phyloP scores from a whole-genome alignment of 2,888 invertebrate species.

The Ormyrus nitidulus region DNA sequence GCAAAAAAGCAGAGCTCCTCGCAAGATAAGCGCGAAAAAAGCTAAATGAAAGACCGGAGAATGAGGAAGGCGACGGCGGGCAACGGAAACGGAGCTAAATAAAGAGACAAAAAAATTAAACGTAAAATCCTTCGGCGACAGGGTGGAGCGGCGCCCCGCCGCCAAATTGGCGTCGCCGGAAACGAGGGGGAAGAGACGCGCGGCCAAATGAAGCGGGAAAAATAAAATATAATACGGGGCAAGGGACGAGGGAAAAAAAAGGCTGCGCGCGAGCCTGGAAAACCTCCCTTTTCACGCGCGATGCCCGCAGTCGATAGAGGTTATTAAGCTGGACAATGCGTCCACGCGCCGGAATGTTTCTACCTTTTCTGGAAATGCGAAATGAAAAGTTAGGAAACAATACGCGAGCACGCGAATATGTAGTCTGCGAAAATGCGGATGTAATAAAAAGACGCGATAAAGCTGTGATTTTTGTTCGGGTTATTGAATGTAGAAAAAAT shows the following conservation, averaged over 20 bases:
- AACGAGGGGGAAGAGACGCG: not conserved
- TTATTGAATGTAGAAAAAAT: too few species aligned
- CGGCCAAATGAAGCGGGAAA: conserved; percentile 21
- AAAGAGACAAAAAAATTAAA: conserved; percentile 13
- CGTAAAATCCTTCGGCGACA: conserved; percentile 20
- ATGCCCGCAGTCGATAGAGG: not conserved
- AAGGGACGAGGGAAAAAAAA: not conserved
- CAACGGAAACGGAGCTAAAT: not conserved
- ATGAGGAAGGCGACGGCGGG: not conserved
- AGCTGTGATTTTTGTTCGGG: too few species aligned
- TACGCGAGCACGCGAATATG: too few species aligned
- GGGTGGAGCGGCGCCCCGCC: not conserved
- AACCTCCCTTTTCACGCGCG: not conserved
- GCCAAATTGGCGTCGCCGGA: conserved; percentile 47
- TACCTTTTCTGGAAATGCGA: too few species aligned
- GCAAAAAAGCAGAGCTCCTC: conserved; percentile 6
- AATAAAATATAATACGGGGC: conserved; percentile 20
- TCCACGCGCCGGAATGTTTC: not conserved
- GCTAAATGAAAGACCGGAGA: not conserved
- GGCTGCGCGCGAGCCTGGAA: not conserved
- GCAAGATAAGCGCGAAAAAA: not conserved
- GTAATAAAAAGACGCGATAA: too few species aligned
- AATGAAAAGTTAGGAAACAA: too few species aligned
- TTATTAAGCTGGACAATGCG: not conserved
- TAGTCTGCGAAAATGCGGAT: too few species aligned